Evolutionary conservation across 2,888 invertebrate species (phyloP), one percentile per base, ranked within the genome.

Genomic region (Drosophila paranaensis): DNA sequence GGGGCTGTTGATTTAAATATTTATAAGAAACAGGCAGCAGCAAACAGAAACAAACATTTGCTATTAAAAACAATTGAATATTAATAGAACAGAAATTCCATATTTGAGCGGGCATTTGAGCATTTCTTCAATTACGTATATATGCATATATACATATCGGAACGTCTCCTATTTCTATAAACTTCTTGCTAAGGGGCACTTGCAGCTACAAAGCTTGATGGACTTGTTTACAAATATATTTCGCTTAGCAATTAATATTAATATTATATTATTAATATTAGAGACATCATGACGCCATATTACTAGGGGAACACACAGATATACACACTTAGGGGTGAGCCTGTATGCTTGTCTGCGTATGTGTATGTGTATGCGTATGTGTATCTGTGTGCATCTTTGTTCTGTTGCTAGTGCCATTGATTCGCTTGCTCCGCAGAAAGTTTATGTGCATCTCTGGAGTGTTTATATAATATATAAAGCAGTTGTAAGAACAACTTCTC

Each of bases 1-100:
- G 16, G 13, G 4, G 42, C 43, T 14, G 14, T 25, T 62, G 42
- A 56, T 45, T 53, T 14, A 57, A 67, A 51, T 58, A 57, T 77
- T 60, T 42, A 71, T 71, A 55, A 63, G 65, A 60, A 50, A 62
- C 53, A 61, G 51, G 39, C 60, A 53, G 62, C 45, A 51, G 37
- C 78, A 84, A 79, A 64, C 67, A 77, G 71, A 65, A 25, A 66
- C 88, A 85, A 80, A 86, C 86, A 74, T 80, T 70, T 79, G 48
- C 50, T 64, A 73, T 76, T 76, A 55, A 69, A 68, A 57, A 72
- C 89, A 87, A 84, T 86, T 81, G 62, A 79, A 56, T 74, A 71
- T 71, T 77, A 60, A 61, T 51, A 51, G 69, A 77, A 65, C 45
- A 39, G 30, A 70, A 70, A 71, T 64, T 60, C 13, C 53, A 60